phyloP scores from a whole-genome alignment of 35 echinoderm and acorn worm species.

The Lytechinus pictus region DNA sequence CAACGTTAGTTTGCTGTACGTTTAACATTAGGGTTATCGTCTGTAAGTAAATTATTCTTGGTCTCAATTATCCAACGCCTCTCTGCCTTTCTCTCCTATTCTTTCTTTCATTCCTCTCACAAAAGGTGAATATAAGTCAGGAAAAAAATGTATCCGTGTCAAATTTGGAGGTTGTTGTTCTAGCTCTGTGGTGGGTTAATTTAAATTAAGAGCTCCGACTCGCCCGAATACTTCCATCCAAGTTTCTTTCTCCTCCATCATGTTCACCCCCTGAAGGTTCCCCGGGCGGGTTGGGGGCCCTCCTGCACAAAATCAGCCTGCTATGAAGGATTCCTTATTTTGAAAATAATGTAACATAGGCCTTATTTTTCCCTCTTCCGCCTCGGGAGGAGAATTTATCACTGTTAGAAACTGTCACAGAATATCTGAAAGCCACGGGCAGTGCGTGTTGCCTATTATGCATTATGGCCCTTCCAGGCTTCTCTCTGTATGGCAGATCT shows the following conservation, averaged over 20 bases:
- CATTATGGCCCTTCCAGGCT: slow-evolving; percentile 20
- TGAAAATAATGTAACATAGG: slow-evolving; percentile 57
- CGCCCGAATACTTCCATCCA: slow-evolving; percentile 10
- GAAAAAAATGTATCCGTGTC: slow-evolving; percentile 45
- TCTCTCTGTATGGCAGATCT: not conserved
- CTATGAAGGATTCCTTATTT: slow-evolving; percentile 56
- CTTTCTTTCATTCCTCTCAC: not conserved
- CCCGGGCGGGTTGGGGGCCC: slow-evolving; percentile 36
- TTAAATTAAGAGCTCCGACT: slow-evolving; percentile 49
- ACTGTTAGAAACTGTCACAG: slow-evolving; percentile 59
- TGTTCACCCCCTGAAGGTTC: slow-evolving; percentile 21
- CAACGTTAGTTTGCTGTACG: not conserved
- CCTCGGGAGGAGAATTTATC: slow-evolving; percentile 48
- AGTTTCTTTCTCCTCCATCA: slow-evolving; percentile 33
- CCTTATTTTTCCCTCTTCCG: slow-evolving; percentile 44
- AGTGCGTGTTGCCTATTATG: slow-evolving; percentile 54
- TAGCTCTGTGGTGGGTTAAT: slow-evolving; percentile 44
- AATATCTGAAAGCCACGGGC: slow-evolving; percentile 33
- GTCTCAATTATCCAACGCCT: not conserved
- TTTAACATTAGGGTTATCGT: not conserved
- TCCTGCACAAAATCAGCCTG: not conserved
- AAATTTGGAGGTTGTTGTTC: slow-evolving; percentile 50
- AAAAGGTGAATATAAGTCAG: not conserved
- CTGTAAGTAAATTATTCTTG: not conserved
- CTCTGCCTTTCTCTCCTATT: not conserved